Conservation (phyloP, 1,140 invertebrate species). For the roundworm (Caenorhabditis elegans) region WBcel235 BX284606.5:3962001-3962500, state of each 20-base stretch:
- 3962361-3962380: constrained; percentile 1
- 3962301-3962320: background rate
- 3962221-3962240: background rate
- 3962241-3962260: constrained; percentile 7
- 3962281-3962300: background rate
- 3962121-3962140: too few relatives aligned
- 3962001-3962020: constrained; percentile 6
- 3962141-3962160: background rate
- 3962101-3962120: background rate
- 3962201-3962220: constrained; percentile 30
- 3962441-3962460: background rate
- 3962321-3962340: background rate
- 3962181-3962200: background rate
- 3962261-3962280: background rate
- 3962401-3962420: constrained; percentile 1
- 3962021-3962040: background rate
- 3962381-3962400: constrained; percentile 1
- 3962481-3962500: background rate
- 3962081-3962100: background rate
- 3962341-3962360: background rate
- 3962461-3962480: constrained; percentile 14
- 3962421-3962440: background rate
- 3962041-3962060: constrained; percentile 7
- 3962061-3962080: constrained; percentile 5
- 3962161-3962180: background rate